Evolutionary conservation across 2,113 vertebrate genomes (phyloP).

Genomic region (Dendrocopos noguchii): DNA sequence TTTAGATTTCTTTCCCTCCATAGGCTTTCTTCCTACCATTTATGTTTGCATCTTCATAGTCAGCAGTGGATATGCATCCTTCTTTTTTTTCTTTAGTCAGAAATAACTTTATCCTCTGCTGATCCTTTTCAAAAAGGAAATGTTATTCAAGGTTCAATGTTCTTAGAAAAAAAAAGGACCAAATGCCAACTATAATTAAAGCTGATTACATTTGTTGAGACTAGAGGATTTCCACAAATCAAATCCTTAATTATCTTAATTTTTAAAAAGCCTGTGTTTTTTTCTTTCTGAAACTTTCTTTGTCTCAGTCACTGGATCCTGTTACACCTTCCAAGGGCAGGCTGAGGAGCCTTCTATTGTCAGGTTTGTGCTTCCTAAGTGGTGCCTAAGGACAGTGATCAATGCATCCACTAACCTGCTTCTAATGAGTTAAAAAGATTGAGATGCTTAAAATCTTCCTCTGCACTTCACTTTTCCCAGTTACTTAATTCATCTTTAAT

Average conservation of each 20-base stretch:
- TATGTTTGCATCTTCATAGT: neutral
- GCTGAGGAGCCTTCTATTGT: neutral
- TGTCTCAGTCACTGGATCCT: neutral
- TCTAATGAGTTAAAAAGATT: neutral
- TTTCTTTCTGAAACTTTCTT: neutral
- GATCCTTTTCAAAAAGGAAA: neutral
- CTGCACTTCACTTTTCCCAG: neutral
- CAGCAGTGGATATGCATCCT: fast-evolving
- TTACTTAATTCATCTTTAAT: neutral
- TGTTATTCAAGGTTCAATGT: fast-evolving
- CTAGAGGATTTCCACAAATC: neutral
- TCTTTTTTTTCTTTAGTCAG: neutral
- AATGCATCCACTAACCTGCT: neutral
- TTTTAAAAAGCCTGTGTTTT: neutral
- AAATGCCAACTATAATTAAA: neutral
- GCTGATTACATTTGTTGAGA: neutral
- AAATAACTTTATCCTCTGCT: neutral
- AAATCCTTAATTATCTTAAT: neutral
- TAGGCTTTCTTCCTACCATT: neutral
- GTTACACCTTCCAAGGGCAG: neutral
- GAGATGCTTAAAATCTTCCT: neutral
- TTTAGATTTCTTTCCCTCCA: neutral
- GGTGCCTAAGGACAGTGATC: neutral
- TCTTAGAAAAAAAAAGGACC: neutral
- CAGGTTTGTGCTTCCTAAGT: neutral